These are phyloP conservation scores for Yponomeuta sedellus DNA, from an alignment of 2,888 invertebrate genomes.

Conservation along the genomic window DNA sequence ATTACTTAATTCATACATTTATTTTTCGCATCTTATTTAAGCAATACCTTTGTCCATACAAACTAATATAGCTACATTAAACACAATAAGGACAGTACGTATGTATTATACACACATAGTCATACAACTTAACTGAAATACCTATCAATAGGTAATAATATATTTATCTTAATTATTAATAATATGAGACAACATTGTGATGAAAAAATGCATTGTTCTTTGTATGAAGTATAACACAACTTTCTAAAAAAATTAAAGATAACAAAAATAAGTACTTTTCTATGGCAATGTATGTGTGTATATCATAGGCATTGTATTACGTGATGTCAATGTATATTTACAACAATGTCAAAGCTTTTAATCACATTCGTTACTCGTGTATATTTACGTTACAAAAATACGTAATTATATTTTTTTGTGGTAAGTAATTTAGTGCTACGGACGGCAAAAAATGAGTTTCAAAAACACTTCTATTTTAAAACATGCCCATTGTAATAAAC, in stretches of 20 bases:
- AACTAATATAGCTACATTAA: not conserved
- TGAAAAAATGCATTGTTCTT: not conserved
- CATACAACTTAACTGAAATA: not conserved
- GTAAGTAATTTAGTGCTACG: not conserved
- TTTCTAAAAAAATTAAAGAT: not conserved
- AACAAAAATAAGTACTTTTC: not conserved
- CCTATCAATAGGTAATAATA: too few relatives aligned
- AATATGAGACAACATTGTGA: not conserved
- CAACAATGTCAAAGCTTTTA: not conserved
- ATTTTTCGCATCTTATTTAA: not conserved
- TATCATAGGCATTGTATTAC: not conserved
- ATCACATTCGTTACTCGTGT: not conserved
- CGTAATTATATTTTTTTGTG: not conserved
- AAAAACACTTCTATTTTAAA: not conserved
- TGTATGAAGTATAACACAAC: not conserved
- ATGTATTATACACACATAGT: not conserved
- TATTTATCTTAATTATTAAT: not conserved
- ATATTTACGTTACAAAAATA: slow-evolving; percentile 1
- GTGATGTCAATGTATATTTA: not conserved
- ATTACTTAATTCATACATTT: not conserved
- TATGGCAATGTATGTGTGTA: not conserved
- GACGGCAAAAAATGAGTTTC: not conserved
- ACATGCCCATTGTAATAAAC: not conserved
- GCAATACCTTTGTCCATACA: not conserved
- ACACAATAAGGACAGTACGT: too few relatives aligned